Evolutionary conservation across 2,113 vertebrate species (phyloP), one percentile per base, ranked within the genome.

Genomic region (Pelecanoides urinatrix): DNA sequence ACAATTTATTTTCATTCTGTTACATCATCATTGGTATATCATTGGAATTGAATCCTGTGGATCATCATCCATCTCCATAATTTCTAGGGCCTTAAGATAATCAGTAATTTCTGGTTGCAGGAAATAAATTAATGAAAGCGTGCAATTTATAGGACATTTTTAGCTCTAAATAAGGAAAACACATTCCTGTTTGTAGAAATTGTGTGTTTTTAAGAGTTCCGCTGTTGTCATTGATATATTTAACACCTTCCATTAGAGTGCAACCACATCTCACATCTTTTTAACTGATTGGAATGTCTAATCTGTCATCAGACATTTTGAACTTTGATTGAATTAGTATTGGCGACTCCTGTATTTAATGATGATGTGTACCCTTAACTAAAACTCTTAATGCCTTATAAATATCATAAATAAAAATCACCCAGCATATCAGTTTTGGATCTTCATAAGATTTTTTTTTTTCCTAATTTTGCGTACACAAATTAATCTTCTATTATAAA

Each of bases 241-340:
- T 97, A 95, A 93, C 94, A 88, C 94, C 62, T 95, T 89, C 70
- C 66, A 70, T 96, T 96, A 94, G 83, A 93, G 86, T 95, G 78
- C 88, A 97, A 93, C 92, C 94, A 96, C 76, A 78, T 96, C 94
- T 97, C 81, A 65, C 16, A 62, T 97, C 78, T 95, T 92, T 94
- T 96, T 87, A 92, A 75, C 91, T 96, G 88, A 89, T 86, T 97
- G 87, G 80, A 91, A 85, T 88, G 84, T 86, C 92, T 97, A 52
- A 74, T 96, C 86, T 95, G 81, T 96, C 93, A 94, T 94, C 92
- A 96, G 93, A 75, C 92, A 89, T 95, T 96, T 93, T 92, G 70
- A 97, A 92, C 92, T 98, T 97, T 74, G 63, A 79, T 96, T 96
- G 97, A 96, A 97, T 94, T 94, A 90, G n/a, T 94, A 71, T 90